phyloP scores from a whole-genome alignment of 1,140 invertebrate species.

The Scaptodrosophila lebanonensis region DNA sequence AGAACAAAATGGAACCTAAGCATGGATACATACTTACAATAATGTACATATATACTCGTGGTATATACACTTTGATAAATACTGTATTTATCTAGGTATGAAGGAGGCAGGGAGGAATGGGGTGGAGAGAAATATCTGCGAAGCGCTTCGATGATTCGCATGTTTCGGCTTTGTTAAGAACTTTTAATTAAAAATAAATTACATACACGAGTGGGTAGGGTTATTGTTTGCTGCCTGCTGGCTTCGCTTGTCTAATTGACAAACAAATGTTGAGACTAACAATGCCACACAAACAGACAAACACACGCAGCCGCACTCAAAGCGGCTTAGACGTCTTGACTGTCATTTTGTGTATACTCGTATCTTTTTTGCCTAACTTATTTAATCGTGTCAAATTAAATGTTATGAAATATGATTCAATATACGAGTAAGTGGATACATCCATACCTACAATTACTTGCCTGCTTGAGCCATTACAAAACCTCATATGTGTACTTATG shows the following conservation, averaged over 20 bases:
- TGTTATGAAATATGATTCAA: constrained; percentile 59
- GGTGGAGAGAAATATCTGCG: neutral
- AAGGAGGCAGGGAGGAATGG: too few species aligned
- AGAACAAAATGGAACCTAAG: too few species aligned
- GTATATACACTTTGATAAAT: constrained; percentile 4
- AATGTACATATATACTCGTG: too few species aligned
- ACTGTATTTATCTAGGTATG: constrained; percentile 4
- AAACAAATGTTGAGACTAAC: too few species aligned
- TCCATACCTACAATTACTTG: too few species aligned
- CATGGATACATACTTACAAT: constrained; percentile 1
- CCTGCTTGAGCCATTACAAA: too few species aligned
- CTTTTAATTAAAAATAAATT: constrained; percentile 72
- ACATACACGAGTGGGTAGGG: constrained; percentile 47
- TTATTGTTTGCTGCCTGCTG: constrained; percentile 34
- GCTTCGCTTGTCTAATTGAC: constrained; percentile 44
- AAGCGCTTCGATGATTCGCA: constrained; percentile 67
- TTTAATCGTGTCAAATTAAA: constrained; percentile 48
- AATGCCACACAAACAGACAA: constrained; percentile 18
- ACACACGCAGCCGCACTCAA: constrained; percentile 17
- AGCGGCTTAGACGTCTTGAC: too few species aligned
- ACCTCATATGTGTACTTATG: too few species aligned
- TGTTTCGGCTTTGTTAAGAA: constrained; percentile 66
- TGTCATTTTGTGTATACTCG: neutral
- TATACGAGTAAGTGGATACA: constrained; percentile 40
- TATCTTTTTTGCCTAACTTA: constrained; percentile 46